Percentiles rank a stretch among this genome's conserved stretches.
phyloP scores from a whole-genome alignment of 2,888 invertebrate genomes.

The Epirrhoe alternata region DNA sequence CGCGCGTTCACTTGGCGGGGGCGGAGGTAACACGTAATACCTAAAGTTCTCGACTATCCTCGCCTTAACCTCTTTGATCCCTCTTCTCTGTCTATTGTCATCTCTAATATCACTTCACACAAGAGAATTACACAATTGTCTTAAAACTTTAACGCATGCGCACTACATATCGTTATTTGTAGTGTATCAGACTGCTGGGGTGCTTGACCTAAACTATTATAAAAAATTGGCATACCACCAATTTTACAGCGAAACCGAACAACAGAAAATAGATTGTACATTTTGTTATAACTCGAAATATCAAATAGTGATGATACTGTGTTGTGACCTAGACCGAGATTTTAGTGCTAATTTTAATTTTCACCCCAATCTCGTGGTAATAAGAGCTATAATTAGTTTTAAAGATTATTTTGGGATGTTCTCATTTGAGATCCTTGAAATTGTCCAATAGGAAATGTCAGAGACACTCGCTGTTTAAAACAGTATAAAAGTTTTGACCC shows the following conservation, averaged over 20 bases:
- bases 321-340: conserved; percentile 38
- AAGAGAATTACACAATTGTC: neutral
- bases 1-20: too few species aligned
- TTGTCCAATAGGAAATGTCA: neutral
- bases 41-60: too few species aligned
- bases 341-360: neutral
- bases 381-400: neutral
- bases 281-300: conserved; percentile 20
- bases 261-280: conserved; percentile 26
- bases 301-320: conserved; percentile 14
- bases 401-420: neutral
- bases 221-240: conserved; percentile 44
- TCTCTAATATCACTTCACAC: too few species aligned
- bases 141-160: neutral
- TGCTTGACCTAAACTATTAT: conserved; percentile 45
- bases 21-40: too few species aligned
- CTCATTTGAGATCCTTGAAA: neutral
- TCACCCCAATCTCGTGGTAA: neutral
- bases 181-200: conserved; percentile 36
- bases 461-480: too few species aligned
- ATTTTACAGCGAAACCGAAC: conserved; percentile 26
- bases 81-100: too few species aligned
- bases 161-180: conserved; percentile 28
- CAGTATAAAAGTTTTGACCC: too few species aligned
- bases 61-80: too few species aligned